Conservation (phyloP, 2,797 vertebrate genomes). For the Sebastes reedi region DNA sequence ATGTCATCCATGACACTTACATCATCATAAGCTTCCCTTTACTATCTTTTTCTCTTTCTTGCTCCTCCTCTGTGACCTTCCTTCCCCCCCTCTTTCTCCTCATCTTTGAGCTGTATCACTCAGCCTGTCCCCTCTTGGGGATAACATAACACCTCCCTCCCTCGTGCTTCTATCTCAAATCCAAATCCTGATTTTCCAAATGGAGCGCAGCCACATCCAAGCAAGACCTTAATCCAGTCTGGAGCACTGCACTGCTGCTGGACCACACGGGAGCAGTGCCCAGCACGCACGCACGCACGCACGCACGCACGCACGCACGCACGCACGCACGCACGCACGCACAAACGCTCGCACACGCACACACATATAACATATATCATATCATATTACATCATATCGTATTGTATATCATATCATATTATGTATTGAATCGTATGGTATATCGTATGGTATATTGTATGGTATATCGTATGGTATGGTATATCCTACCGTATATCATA, state of each 20-base stretch:
- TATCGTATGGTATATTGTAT: too few relatives aligned
- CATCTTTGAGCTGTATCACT: slow-evolving; percentile 45
- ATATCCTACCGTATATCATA: too few relatives aligned
- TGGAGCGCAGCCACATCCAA: slow-evolving; percentile 61
- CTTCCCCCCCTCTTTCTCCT: slow-evolving; percentile 1
- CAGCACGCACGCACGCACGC: not conserved
- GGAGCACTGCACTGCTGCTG: slow-evolving; percentile 23
- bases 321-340: not conserved
- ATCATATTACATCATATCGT: too few relatives aligned
- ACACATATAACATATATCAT: not conserved
- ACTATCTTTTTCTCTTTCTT: not conserved
- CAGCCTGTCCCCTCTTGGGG: slow-evolving; percentile 25
- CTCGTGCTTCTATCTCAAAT: slow-evolving; percentile 66
- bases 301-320: not conserved
- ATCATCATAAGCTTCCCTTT: not conserved
- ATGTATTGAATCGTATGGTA: too few relatives aligned
- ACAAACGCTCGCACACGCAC: not conserved
- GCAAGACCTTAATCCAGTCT: slow-evolving; percentile 70
- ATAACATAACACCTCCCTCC: slow-evolving; percentile 50
- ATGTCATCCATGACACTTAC: not conserved
- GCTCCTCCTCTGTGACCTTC: not conserved
- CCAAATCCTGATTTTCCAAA: slow-evolving; percentile 76
- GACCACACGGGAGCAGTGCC: slow-evolving; percentile 11
- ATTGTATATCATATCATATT: too few relatives aligned
- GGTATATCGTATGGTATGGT: too few relatives aligned